Conservation (phyloP, 1,140 invertebrate species). For the Pantala flavescens region DNA sequence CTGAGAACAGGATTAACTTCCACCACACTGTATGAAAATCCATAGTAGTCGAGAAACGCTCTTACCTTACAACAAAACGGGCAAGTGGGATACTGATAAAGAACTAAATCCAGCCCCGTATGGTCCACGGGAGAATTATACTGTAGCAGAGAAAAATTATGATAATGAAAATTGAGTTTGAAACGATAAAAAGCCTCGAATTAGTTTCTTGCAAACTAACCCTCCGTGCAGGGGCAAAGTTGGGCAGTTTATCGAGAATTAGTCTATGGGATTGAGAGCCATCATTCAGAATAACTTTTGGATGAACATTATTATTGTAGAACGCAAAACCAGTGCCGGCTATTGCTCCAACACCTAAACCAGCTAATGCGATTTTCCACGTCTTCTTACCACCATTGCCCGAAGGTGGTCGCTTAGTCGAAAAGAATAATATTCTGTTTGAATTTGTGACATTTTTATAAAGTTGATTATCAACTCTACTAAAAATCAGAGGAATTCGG, state of each 20-base stretch:
- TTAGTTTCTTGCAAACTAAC: slow-evolving; percentile 26
- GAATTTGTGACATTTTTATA: too few relatives aligned
- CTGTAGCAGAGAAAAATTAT: slow-evolving; percentile 19
- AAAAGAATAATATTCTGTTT: neutral
- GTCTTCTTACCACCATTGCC: slow-evolving; percentile 19
- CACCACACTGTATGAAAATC: slow-evolving; percentile 89
- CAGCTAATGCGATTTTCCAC: slow-evolving; percentile 39
- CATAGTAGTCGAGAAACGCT: slow-evolving; percentile 85
- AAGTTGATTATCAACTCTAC: too few relatives aligned
- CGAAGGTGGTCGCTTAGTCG: neutral
- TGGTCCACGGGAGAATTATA: slow-evolving; percentile 48
- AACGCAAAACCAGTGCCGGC: slow-evolving; percentile 40
- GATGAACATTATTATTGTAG: slow-evolving; percentile 32
- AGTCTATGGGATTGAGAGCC: slow-evolving; percentile 33
- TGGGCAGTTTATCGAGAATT: slow-evolving; percentile 40
- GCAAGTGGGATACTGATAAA: slow-evolving; percentile 96
- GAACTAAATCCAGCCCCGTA: slow-evolving; percentile 66
- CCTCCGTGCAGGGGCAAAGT: slow-evolving; percentile 34
- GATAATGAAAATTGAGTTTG: slow-evolving; percentile 13
- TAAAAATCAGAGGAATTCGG: too few relatives aligned
- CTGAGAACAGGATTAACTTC: slow-evolving; percentile 93
- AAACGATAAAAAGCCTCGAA: slow-evolving; percentile 13
- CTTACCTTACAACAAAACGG: slow-evolving; percentile 98
- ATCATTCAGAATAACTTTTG: slow-evolving; percentile 37
- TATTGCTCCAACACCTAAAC: slow-evolving; percentile 40